Evolutionary conservation across 2,888 invertebrate species (phyloP).

Genomic region (Andrena hattorfiana): DNA sequence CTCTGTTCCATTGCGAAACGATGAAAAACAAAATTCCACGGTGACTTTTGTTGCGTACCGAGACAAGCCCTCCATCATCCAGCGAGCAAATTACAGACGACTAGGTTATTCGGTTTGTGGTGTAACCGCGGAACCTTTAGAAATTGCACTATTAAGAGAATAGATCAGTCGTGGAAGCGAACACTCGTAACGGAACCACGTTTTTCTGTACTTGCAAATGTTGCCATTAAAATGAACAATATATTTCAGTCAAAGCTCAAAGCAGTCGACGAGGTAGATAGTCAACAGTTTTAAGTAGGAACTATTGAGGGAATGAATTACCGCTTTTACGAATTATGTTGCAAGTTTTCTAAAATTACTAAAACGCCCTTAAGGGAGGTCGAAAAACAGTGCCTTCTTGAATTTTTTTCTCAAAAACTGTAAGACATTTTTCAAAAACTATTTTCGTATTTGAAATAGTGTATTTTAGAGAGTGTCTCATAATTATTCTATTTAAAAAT

Average conservation of each 20-base stretch:
- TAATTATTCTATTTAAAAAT: no score
- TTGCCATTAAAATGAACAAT: neutral
- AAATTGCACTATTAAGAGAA: conserved; percentile 23
- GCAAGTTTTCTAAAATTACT: no score
- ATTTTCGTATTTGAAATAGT: no score
- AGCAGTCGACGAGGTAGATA: neutral
- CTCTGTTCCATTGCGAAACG: conserved; percentile 38
- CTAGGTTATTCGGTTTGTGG: conserved; percentile 38
- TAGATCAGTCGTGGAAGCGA: conserved; percentile 28
- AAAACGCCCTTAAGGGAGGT: no score
- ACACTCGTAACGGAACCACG: conserved; percentile 7
- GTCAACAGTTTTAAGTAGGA: neutral
- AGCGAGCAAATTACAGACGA: conserved; percentile 36
- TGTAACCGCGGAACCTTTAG: conserved; percentile 42
- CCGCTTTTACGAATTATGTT: neutral
- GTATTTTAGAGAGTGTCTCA: no score
- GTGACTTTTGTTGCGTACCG: conserved; percentile 36
- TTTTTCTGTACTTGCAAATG: conserved; percentile 17
- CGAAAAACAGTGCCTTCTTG: no score
- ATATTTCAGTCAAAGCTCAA: neutral
- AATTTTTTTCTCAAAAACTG: no score
- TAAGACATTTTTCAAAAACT: no score
- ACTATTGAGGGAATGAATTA: neutral
- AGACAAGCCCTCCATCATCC: conserved; percentile 41
- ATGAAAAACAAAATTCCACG: conserved; percentile 45